Conservation (phyloP, 1,140 invertebrate species). For the Lethocerus indicus region DNA sequence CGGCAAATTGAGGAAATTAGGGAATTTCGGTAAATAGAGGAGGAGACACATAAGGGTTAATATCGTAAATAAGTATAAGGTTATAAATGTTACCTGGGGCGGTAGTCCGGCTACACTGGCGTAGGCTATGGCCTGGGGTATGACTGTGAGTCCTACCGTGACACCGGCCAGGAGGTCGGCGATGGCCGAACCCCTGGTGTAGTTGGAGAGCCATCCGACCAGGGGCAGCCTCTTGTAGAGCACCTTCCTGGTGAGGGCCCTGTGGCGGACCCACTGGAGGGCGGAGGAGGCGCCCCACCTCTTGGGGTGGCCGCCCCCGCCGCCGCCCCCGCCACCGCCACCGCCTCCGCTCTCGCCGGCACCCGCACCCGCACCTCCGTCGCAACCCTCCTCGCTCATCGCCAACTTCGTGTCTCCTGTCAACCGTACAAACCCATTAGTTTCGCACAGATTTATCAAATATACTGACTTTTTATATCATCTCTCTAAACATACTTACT, state of each 20-base stretch:
- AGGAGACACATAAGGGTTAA: no score
- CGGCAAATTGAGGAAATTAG: not conserved
- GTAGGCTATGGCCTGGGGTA: conserved; percentile 72
- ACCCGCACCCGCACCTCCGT: no score
- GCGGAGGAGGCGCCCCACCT: not conserved
- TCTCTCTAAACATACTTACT: no score
- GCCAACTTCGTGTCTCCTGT: no score
- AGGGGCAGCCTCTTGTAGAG: conserved; percentile 41
- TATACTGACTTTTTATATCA: no score
- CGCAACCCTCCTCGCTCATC: no score
- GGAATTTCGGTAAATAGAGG: not conserved
- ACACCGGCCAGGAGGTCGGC: conserved; percentile 69
- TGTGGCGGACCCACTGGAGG: conserved; percentile 20
- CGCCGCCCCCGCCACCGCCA: no score
- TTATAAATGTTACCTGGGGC: conserved; percentile 35
- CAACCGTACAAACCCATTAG: no score
- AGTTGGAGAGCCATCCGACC: conserved; percentile 39
- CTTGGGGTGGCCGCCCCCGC: not conserved
- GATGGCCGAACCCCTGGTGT: conserved; percentile 35
- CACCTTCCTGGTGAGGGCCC: conserved; percentile 33
- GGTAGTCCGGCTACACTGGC: conserved; percentile 63
- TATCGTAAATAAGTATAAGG: not conserved
- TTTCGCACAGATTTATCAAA: no score
- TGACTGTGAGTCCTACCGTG: conserved; percentile 62
- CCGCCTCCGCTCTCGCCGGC: no score